Evolutionary conservation across 2,888 invertebrate genomes (phyloP).

Genomic region (Resseliella maxima): DNA sequence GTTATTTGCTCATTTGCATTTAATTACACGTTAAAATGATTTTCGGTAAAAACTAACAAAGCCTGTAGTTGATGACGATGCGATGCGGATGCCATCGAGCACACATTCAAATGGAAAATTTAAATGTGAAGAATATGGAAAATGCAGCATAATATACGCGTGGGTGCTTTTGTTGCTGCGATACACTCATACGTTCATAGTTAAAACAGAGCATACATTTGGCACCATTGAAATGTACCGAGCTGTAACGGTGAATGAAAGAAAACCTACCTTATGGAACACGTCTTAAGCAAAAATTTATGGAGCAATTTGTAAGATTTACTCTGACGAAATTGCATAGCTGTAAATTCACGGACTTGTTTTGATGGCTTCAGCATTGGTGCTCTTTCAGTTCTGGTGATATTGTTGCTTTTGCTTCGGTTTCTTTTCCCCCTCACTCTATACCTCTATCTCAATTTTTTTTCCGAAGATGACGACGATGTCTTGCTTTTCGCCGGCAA

Average conservation of each 20-base stretch:
- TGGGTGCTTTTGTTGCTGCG: neutral
- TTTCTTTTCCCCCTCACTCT: neutral
- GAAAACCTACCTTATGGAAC: slow-evolving; percentile 38
- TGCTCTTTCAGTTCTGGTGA: neutral
- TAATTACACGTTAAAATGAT: slow-evolving; percentile 2
- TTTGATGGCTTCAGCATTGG: slow-evolving; percentile 45
- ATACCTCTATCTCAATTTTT: neutral
- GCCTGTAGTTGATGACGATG: neutral
- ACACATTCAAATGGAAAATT: neutral
- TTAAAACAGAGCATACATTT: no score
- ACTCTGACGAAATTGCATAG: slow-evolving; percentile 50
- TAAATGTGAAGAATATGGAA: slow-evolving; percentile 34
- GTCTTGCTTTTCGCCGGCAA: neutral
- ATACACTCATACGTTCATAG: neutral
- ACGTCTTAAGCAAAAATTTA: slow-evolving; percentile 56
- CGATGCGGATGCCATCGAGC: neutral
- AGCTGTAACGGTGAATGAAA: neutral
- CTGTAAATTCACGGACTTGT: slow-evolving; percentile 48
- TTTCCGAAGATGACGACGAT: slow-evolving; percentile 28
- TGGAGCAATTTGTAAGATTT: slow-evolving; percentile 56
- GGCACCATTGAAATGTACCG: neutral
- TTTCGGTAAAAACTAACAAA: neutral
- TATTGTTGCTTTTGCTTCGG: neutral
- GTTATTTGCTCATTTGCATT: slow-evolving; percentile 28
- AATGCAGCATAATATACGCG: slow-evolving; percentile 36